Conservation (phyloP, 23 tunicate genomes). For the Trididemnum nubilum region DNA sequence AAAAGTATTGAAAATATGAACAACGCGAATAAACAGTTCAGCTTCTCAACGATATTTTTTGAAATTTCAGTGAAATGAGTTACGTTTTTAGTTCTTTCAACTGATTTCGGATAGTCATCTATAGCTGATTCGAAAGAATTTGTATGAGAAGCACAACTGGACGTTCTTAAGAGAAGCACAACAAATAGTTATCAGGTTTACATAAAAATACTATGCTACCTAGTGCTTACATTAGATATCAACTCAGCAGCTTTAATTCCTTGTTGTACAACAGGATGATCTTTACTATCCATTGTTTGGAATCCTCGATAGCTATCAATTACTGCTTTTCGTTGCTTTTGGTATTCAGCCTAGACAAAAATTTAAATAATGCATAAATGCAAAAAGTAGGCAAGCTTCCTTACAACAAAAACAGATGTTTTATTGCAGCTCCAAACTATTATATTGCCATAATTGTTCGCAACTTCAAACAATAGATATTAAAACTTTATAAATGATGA, state of each 20-base stretch:
- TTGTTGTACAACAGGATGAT: conserved; percentile 96
- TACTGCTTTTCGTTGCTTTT: conserved; percentile 66
- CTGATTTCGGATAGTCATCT: too few species aligned
- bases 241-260: conserved; percentile 88
- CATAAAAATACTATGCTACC: too few species aligned
- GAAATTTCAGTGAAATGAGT: too few species aligned
- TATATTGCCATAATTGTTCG: not conserved
- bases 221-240: conserved; percentile 76
- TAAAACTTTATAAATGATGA: too few species aligned
- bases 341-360: conserved; percentile 36
- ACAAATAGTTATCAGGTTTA: too few species aligned
- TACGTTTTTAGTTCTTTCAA: too few species aligned
- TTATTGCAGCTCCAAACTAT: not conserved
- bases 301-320: conserved; percentile 84
- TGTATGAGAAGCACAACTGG: too few species aligned
- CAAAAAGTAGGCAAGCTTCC: not conserved
- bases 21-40: too few species aligned
- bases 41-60: too few species aligned
- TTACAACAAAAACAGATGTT: not conserved
- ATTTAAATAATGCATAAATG: too few species aligned
- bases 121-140: too few species aligned
- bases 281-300: conserved; percentile 96
- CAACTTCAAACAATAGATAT: not conserved
- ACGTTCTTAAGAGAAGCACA: too few species aligned
- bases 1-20: not conserved